These are phyloP conservation scores for Setipinna tenuifilis DNA, from an alignment of 2,797 vertebrate species.

Conservation along the genomic window DNA sequence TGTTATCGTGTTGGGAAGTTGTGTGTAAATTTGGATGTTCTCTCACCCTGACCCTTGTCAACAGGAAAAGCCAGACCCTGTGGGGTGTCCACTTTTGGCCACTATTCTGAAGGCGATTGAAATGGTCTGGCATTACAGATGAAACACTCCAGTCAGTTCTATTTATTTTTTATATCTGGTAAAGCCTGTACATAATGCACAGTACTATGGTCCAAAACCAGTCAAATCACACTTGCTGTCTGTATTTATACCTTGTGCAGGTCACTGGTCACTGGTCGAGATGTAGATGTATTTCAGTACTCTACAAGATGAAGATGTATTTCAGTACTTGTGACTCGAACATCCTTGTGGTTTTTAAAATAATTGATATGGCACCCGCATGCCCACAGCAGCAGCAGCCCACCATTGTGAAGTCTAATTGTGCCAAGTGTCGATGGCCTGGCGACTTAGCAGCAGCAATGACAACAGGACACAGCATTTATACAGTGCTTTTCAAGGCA, in stretches of 20 bases:
- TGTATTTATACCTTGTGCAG: background rate
- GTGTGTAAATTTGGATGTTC: background rate
- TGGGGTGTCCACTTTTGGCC: background rate
- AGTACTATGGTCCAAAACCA: background rate
- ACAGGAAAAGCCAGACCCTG: background rate
- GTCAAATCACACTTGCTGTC: background rate
- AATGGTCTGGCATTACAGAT: background rate
- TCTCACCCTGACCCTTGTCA: background rate
- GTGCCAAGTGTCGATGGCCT: conserved; percentile 1
- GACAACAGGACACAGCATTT: too few relatives aligned
- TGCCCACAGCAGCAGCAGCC: background rate
- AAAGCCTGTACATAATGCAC: background rate
- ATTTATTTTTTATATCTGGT: background rate
- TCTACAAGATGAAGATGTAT: background rate
- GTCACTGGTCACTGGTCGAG: background rate
- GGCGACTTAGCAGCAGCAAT: background rate
- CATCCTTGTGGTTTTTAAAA: background rate
- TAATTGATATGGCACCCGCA: background rate
- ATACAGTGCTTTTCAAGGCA: too few relatives aligned
- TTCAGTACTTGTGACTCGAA: background rate
- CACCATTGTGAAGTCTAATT: background rate
- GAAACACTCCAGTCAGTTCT: too few relatives aligned
- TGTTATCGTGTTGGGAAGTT: background rate
- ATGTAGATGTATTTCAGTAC: background rate
- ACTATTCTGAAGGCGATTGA: background rate